A percentile compares a stretch with the other conserved stretches of the same genome.
Conservation (phyloP, 2,888 invertebrate genomes). For the Plagiodera versicolora region DNA sequence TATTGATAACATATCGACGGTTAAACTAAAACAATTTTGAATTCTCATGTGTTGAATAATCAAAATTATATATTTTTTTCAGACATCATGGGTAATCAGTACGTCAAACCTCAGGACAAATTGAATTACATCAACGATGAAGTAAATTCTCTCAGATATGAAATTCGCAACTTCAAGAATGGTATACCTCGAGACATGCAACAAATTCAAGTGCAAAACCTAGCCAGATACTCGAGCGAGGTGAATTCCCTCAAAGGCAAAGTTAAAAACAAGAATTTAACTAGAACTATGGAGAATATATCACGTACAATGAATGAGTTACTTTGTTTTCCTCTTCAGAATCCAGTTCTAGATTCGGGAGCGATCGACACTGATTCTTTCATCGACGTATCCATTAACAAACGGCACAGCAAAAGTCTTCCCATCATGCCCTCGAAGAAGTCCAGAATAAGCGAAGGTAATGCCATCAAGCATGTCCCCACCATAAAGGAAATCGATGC, state of each 20-base stretch:
- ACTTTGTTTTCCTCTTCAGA: slow-evolving; percentile 15
- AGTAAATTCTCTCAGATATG: slow-evolving; percentile 31
- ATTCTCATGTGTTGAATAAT: too few relatives aligned
- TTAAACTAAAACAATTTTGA: too few relatives aligned
- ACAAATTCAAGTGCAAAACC: slow-evolving; percentile 23
- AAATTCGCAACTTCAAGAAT: slow-evolving; percentile 26
- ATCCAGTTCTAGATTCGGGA: slow-evolving; percentile 27
- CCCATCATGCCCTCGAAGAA: slow-evolving; percentile 9
- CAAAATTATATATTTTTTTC: slow-evolving; percentile 8
- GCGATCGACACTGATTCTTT: slow-evolving; percentile 34
- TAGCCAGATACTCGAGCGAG: slow-evolving; percentile 32
- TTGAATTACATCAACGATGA: slow-evolving; percentile 34
- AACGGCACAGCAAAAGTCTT: slow-evolving; percentile 17
- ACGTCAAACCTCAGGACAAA: slow-evolving; percentile 31
- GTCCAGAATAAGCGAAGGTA: background rate
- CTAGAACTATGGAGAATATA: slow-evolving; percentile 33
- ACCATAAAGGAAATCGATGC: slow-evolving; percentile 36
- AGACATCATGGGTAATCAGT: slow-evolving; percentile 32
- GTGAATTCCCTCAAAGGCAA: slow-evolving; percentile 32
- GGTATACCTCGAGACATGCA: slow-evolving; percentile 27
- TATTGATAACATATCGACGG: too few relatives aligned
- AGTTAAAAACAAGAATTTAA: slow-evolving; percentile 31
- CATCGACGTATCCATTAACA: slow-evolving; percentile 27
- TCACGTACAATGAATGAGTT: slow-evolving; percentile 35
- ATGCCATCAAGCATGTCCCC: slow-evolving; percentile 16